A percentile compares a stretch with the other conserved stretches of the same genome.
phyloP scores from a whole-genome alignment of 2,797 vertebrate genomes.

The Melanitta fusca region DNA sequence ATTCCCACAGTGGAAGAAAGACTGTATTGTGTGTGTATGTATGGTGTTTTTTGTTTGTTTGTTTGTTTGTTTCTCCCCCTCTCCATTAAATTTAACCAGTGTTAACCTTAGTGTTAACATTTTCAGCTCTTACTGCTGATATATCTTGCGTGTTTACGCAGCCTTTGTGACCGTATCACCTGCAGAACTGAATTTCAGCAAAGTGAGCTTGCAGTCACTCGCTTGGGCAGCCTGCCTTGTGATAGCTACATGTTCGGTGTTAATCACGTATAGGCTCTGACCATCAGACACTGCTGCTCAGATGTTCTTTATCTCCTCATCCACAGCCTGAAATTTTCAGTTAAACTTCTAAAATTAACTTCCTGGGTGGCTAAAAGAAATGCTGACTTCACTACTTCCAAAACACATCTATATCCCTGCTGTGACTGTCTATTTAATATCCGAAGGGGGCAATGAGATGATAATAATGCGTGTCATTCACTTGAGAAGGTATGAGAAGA shows the following conservation, averaged over 20 bases:
- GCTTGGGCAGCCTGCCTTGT: neutral
- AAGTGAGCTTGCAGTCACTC: neutral
- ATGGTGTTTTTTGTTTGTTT: neutral
- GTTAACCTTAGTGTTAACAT: neutral
- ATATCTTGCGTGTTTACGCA: neutral
- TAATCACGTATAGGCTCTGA: neutral
- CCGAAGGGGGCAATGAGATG: neutral
- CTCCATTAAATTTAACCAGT: neutral
- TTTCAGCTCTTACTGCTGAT: neutral
- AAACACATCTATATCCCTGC: neutral
- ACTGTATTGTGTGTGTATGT: neutral
- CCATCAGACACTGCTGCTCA: fast-evolving
- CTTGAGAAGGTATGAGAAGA: neutral
- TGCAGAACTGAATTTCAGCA: neutral
- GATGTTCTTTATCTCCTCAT: neutral
- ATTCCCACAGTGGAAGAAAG: neutral
- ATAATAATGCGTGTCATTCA: neutral
- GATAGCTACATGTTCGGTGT: neutral
- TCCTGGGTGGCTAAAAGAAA: neutral
- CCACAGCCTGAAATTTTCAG: neutral
- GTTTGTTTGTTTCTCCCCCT: neutral
- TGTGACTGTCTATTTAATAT: neutral
- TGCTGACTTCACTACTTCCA: neutral
- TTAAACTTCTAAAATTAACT: neutral
- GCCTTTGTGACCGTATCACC: neutral